These are phyloP conservation scores for Heliornis fulica DNA, from an alignment of 2,113 vertebrate species.

Conservation along the genomic window DNA sequence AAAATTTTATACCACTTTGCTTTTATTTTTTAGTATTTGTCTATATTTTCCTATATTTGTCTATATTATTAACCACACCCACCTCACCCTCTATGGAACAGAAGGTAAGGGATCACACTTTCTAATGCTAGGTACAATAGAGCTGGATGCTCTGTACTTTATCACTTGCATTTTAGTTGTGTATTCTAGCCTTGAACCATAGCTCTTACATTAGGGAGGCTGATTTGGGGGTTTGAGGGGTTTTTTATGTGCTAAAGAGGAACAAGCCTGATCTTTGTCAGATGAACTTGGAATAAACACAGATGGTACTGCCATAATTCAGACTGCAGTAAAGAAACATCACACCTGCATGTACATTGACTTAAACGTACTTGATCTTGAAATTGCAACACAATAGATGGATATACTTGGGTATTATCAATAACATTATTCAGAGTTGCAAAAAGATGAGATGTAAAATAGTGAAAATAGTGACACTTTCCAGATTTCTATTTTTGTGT, in stretches of 20 bases:
- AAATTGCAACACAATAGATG: neutral
- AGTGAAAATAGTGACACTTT: neutral
- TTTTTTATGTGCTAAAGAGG: neutral
- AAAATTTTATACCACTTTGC: neutral
- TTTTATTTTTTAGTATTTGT: conserved; percentile 18
- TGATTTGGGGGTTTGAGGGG: neutral
- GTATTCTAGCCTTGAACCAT: neutral
- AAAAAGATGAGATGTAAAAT: neutral
- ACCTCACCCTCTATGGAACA: neutral
- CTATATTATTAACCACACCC: conserved; percentile 5
- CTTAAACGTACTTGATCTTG: neutral
- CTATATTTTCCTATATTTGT: conserved; percentile 23
- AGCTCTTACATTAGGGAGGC: neutral
- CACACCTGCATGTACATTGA: neutral
- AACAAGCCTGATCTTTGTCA: neutral
- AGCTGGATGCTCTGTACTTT: neutral
- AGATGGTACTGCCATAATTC: neutral
- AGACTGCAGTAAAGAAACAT: neutral
- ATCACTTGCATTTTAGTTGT: neutral
- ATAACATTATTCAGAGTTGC: neutral
- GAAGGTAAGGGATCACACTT: neutral
- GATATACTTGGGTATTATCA: neutral
- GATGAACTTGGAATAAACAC: neutral
- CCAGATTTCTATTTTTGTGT: neutral
- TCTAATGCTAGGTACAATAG: neutral